phyloP scores from a whole-genome alignment of 2,113 vertebrate species.

The Atractosteus spatula region DNA sequence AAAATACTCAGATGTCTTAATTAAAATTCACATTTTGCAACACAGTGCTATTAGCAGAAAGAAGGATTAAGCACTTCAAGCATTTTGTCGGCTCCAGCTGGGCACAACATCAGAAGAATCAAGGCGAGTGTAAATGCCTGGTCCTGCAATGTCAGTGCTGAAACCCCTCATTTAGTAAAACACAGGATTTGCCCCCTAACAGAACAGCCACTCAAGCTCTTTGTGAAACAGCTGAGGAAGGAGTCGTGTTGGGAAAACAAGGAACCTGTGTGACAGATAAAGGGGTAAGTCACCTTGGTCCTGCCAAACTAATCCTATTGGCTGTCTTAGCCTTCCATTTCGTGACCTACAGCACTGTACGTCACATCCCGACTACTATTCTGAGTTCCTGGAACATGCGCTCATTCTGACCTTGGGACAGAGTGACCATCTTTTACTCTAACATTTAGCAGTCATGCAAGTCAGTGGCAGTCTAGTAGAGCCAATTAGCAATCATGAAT shows the following conservation, averaged over 20 bases:
- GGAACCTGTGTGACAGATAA: too few species aligned
- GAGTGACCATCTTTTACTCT: conserved; percentile 4
- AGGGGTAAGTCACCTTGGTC: conserved; percentile 1
- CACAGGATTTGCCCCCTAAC: conserved; percentile 45
- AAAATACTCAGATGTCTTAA: too few species aligned
- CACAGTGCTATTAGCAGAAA: background rate
- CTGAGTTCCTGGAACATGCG: background rate
- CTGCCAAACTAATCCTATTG: conserved; percentile 8
- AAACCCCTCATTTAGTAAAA: conserved; percentile 46
- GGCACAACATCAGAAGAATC: background rate
- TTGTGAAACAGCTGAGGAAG: background rate
- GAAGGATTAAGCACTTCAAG: too few species aligned
- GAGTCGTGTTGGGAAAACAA: too few species aligned
- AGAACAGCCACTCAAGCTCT: conserved; percentile 39
- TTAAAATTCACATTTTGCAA: too few species aligned
- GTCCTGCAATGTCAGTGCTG: background rate
- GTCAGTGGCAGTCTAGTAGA: conserved; percentile 17
- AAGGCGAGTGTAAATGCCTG: background rate
- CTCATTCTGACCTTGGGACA: conserved; percentile 15
- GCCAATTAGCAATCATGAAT: conserved; percentile 23
- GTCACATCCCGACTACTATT: conserved; percentile 1
- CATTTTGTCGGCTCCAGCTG: background rate
- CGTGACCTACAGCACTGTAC: background rate
- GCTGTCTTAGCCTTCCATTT: conserved; percentile 12
- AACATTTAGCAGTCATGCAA: background rate